A percentile compares a stretch with the other conserved stretches of the same genome.
These are phyloP conservation scores for Epizoanthus fatuus DNA, from an alignment of 92 coral and sea anemone species.

Conservation along the genomic window DNA sequence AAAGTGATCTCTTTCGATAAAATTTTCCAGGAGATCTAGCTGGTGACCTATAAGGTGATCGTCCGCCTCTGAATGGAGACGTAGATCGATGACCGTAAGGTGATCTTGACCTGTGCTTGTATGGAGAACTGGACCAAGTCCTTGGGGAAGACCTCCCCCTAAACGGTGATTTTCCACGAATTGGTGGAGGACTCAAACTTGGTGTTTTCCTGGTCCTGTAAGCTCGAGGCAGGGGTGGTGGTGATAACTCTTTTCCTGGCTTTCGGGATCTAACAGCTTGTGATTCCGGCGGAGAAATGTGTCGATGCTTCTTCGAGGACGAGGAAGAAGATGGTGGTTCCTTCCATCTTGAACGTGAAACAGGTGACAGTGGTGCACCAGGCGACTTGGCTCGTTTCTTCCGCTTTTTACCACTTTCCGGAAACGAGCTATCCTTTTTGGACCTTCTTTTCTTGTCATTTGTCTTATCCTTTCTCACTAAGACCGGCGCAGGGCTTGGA, in stretches of 20 bases:
- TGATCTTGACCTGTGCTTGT: slow-evolving; percentile 86
- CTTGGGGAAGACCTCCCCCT: slow-evolving; percentile 69
- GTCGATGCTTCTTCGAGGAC: slow-evolving; percentile 57
- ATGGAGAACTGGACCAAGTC: slow-evolving; percentile 92
- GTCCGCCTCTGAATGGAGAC: slow-evolving; percentile 76
- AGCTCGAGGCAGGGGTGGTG: slow-evolving; percentile 90
- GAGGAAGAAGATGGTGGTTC: slow-evolving; percentile 78
- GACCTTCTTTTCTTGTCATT: slow-evolving; percentile 85
- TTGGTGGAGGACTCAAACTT: slow-evolving; percentile 86
- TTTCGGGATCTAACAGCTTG: slow-evolving; percentile 66
- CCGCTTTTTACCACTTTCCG: slow-evolving; percentile 82
- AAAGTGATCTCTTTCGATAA: slow-evolving; percentile 65
- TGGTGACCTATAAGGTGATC: slow-evolving; percentile 81
- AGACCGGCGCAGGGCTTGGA: slow-evolving; percentile 88
- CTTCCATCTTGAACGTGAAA: slow-evolving; percentile 90
- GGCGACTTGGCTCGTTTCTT: slow-evolving; percentile 85
- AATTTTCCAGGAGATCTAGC: slow-evolving; percentile 81
- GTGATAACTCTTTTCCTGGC: slow-evolving; percentile 63
- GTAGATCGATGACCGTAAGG: slow-evolving; percentile 52
- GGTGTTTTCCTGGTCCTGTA: slow-evolving; percentile 83
- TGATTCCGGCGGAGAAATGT: slow-evolving; percentile 64
- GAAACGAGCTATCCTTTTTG: slow-evolving; percentile 76
- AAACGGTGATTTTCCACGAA: slow-evolving; percentile 68
- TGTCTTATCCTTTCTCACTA: slow-evolving; percentile 84
- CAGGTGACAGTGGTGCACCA: slow-evolving; percentile 79